Conservation (phyloP, 2,888 invertebrate genomes). For the Nesidiocoris tenuis region DNA sequence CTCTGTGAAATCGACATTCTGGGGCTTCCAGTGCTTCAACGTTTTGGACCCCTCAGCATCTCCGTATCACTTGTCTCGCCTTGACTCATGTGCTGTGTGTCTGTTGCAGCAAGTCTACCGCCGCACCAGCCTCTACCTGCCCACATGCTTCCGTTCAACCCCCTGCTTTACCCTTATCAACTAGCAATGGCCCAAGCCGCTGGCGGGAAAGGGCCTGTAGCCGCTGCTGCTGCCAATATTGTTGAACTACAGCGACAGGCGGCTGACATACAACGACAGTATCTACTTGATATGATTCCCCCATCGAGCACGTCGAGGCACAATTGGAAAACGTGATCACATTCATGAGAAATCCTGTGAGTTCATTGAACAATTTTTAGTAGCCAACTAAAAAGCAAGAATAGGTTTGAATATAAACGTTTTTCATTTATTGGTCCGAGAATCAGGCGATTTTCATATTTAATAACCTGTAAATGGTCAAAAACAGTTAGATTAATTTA, state of each 20-base stretch:
- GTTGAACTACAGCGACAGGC: slow-evolving; percentile 80
- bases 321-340: slow-evolving; percentile 65
- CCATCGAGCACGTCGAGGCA: slow-evolving; percentile 47
- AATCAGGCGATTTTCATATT: no score
- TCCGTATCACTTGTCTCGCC: no score
- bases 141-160: slow-evolving; percentile 86
- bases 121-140: slow-evolving; percentile 68
- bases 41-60: no score
- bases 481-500: no score
- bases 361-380: not conserved
- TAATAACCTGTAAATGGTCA: no score
- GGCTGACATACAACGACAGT: slow-evolving; percentile 88
- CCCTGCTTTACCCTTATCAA: slow-evolving; percentile 85
- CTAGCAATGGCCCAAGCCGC: slow-evolving; percentile 62
- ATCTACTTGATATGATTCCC: slow-evolving; percentile 94
- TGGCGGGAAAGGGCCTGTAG: slow-evolving; percentile 56
- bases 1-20: no score
- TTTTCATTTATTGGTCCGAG: no score
- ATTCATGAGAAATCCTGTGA: slow-evolving; percentile 3
- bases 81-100: no score
- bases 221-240: slow-evolving; percentile 58
- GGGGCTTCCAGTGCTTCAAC: no score
- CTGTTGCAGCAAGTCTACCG: slow-evolving; percentile 50
- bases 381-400: no score
- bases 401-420: no score